Base-by-base conservation (phyloP, 2,113 vertebrate genomes). In the Ursus arctos region DNA sequence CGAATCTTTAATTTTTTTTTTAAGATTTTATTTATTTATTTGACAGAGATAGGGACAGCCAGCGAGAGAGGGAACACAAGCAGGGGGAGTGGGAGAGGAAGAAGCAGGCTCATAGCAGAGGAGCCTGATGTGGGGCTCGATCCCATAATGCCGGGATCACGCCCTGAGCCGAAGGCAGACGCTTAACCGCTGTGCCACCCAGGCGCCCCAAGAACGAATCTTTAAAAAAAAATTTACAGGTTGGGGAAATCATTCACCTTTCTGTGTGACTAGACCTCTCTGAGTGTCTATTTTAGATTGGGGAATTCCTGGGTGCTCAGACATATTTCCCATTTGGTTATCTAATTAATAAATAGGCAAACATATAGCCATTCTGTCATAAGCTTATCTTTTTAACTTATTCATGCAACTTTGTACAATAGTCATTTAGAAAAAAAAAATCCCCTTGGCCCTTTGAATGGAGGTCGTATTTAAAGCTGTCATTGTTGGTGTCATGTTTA, bases 381-480 rank as follows among this genome's bases (percentile, higher is more conserved):
- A 94, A 91, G 2, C 5, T 43, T 88, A 40, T 79, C 12, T 82
- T 14, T 89, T 86, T 80, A 59, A 95, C 7, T 76, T 96, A 31
- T 40, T 83, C 3, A 12, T 76, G 22, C 0, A 72, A 88, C 1
- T 93, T 79, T 94, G 24, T 40, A 4, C 11, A 80, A 24, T 43
- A 43, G 1, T 71, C 40, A 67, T 49, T 61, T 69, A 76, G 13
- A 16, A 36, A n/a, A 55, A 55, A 81, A 24, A 53, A 72, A 31
- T 43, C 0, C 2, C 4, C 2, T 59, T 88, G 14, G 36, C 2
- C 2, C 33, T 88, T 97, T 81, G 81, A 51, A 59, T 83, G 14
- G 6, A 55, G 47, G 6, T 91, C 26, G 69, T n/a, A 43, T 94
- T 97, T 94, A 57, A 95, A 85, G 1, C 19, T 96, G 77, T 88